Percentiles rank a stretch among this genome's conserved stretches.
Evolutionary conservation across 1,140 invertebrate species (phyloP).

Genomic region (Frieseomelitta varia): DNA sequence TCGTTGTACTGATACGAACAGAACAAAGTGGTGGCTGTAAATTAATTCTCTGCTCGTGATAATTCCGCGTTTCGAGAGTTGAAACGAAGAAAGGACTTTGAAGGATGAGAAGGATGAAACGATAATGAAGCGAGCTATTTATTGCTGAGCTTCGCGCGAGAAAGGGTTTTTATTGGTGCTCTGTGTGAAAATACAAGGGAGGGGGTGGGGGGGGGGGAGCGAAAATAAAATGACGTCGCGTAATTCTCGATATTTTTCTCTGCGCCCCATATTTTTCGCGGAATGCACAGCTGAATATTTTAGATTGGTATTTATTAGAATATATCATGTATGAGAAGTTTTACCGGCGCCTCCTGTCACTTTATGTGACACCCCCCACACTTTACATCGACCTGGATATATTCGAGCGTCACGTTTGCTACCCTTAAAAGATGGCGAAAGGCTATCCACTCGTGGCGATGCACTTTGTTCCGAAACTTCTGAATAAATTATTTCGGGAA

Average conservation of each 20-base stretch:
- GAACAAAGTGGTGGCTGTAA: too few relatives aligned
- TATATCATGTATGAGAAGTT: constrained; percentile 39
- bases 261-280: background rate
- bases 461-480: constrained; percentile 24
- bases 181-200: background rate
- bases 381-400: constrained; percentile 26
- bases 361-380: constrained; percentile 18
- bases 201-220: too few relatives aligned
- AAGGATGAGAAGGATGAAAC: too few relatives aligned
- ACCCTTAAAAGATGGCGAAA: constrained; percentile 33
- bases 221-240: constrained; percentile 3
- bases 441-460: constrained; percentile 3
- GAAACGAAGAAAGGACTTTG: too few relatives aligned
- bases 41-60: too few relatives aligned
- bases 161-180: background rate
- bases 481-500: constrained; percentile 29
- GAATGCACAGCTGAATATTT: constrained; percentile 36
- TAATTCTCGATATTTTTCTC: background rate
- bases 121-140: background rate
- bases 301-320: constrained; percentile 41
- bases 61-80: too few relatives aligned
- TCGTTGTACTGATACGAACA: too few relatives aligned
- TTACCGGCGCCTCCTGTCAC: constrained; percentile 31
- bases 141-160: background rate
- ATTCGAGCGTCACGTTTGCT: constrained; percentile 20